Evolutionary conservation across 2,888 invertebrate species (phyloP), one percentile per base, ranked within the genome.

Genomic region (Apodemia mormo): DNA sequence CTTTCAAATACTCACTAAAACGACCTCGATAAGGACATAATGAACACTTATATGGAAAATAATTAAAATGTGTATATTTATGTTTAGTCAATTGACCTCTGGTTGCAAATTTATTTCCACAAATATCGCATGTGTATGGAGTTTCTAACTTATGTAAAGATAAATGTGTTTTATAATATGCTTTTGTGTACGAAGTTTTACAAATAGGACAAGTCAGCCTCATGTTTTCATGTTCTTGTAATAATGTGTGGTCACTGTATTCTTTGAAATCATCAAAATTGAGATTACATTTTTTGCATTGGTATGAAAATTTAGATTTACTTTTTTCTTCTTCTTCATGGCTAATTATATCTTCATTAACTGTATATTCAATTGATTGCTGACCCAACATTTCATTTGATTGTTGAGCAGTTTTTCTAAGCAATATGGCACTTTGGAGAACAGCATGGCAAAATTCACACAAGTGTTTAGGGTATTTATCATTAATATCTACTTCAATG

Each of bases 11-110:
- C 70, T 22, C 22, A 22, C 22, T 22, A 22, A 22, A 22, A 22
- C 22, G 79, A 5, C 92, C 93, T 69, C 81, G 83, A 72, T 92
- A 93, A 0, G 93, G 92, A 74, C 92, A 92, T 2, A 86, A 70
- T 2, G 83, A 73, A 80, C 92, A 92, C 79, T 90, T 82, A 67
- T 84, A 89, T 9, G 90, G 90, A 8, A 91, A 77, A 54, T 85
- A 79, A 66, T 84, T 84, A 73, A 87, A 90, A 77, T 93, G 93
- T 54, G 86, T 90, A 5, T 85, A 68, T n/a, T 88, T 76, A 67
- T 93, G 93, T 1, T 89, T 80, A 4, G 80, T 78, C 52, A 92
- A 90, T 2, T 83, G 84, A 0, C 84, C 84, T 61, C 85, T 84
- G 4, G 84, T 74, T 58, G 78, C 72, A 73, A 90, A 91, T 58